Evolutionary conservation across 2,888 invertebrate genomes (phyloP).

Genomic region (Tuberolachnus salignus): DNA sequence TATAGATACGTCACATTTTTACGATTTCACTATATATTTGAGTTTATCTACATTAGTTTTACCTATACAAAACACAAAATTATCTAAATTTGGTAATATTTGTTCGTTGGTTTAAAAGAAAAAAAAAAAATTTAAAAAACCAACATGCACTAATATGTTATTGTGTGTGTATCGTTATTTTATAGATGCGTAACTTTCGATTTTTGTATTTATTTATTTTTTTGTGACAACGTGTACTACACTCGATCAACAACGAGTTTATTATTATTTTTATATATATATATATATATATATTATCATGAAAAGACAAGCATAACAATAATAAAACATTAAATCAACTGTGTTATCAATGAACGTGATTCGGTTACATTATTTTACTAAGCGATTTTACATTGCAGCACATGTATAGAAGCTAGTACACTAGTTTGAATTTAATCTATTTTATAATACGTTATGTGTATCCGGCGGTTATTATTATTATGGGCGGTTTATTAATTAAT

Average conservation of each 20-base stretch:
- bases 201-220: too few species aligned
- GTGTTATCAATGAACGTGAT: slow-evolving; percentile 9
- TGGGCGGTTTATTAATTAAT: too few species aligned
- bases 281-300: not conserved
- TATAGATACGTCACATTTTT: not conserved
- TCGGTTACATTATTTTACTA: not conserved
- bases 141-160: not conserved
- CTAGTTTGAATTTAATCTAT: not conserved
- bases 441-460: too few species aligned
- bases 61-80: not conserved
- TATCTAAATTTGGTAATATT: not conserved
- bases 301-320: not conserved
- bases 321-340: not conserved
- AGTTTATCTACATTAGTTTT: not conserved
- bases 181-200: not conserved
- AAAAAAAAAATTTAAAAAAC: not conserved
- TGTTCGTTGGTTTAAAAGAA: not conserved
- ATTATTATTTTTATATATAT: slow-evolving; percentile 14
- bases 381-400: not conserved
- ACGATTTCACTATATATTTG: not conserved
- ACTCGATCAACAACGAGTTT: not conserved
- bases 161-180: not conserved
- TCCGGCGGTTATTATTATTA: too few species aligned
- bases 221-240: too few species aligned
- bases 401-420: not conserved